Evolutionary conservation across 2,113 vertebrate genomes (phyloP).

Genomic region (Etheostoma cragini): DNA sequence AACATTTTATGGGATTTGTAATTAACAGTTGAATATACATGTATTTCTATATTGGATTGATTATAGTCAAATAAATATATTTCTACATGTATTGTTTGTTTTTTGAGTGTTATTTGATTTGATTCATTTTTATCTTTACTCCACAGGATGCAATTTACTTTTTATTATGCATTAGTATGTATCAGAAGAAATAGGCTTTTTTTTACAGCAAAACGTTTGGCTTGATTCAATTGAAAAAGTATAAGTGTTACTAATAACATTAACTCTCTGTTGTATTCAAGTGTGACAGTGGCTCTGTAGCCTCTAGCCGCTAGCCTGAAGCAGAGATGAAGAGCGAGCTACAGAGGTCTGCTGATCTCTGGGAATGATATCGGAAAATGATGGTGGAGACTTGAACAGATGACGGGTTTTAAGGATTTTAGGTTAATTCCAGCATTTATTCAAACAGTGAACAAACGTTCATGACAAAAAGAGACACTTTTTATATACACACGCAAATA

Average conservation of each 20-base stretch:
- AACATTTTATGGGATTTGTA: slow-evolving; percentile 25
- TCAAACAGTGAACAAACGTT: too few species aligned
- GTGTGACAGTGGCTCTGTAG: neutral
- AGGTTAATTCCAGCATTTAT: too few species aligned
- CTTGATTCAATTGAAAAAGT: neutral
- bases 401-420: too few species aligned
- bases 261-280: neutral
- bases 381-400: too few species aligned
- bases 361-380: too few species aligned
- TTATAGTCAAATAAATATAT: slow-evolving; percentile 61
- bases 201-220: neutral
- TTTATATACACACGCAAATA: too few species aligned
- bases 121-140: slow-evolving; percentile 7
- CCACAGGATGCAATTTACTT: neutral
- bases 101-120: neutral
- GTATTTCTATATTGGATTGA: slow-evolving; percentile 35
- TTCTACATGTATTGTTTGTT: slow-evolving; percentile 27
- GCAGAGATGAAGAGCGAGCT: neutral
- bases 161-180: neutral
- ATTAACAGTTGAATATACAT: slow-evolving; percentile 28
- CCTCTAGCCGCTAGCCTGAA: neutral
- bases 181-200: neutral
- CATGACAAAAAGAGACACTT: too few species aligned
- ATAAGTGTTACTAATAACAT: too few species aligned
- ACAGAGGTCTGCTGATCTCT: neutral